Percentiles rank a stretch among this genome's conserved stretches.
phyloP scores from a whole-genome alignment of 53 echinoderm and acorn worm species.

The Paelopatides confundens region DNA sequence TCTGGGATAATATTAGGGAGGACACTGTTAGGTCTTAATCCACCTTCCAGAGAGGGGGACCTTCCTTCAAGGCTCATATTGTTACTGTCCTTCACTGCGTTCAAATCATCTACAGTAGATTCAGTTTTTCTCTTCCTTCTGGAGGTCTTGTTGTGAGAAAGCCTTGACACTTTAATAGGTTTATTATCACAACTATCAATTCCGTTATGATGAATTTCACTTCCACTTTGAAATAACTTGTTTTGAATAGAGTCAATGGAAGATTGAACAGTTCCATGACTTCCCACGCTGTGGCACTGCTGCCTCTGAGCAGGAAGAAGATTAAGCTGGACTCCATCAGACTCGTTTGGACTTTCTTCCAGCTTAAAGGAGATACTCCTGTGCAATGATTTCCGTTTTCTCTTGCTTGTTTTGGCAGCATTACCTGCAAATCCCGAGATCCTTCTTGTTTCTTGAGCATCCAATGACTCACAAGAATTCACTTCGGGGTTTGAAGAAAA shows the following conservation, averaged over 20 bases:
- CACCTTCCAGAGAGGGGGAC: neutral
- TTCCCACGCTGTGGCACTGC: neutral
- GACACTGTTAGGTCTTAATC: neutral
- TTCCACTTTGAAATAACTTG: neutral
- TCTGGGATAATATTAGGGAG: neutral
- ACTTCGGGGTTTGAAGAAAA: neutral
- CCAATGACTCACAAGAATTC: neutral
- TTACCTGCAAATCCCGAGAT: neutral
- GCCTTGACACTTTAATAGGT: neutral
- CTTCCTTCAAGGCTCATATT: neutral
- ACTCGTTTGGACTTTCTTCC: neutral
- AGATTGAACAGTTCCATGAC: neutral
- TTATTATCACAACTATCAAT: neutral
- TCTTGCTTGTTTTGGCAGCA: neutral
- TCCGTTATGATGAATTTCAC: neutral
- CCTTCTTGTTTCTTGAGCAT: neutral
- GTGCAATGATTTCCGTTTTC: neutral
- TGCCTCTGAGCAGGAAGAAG: neutral
- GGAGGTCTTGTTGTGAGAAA: neutral
- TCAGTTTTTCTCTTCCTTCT: neutral
- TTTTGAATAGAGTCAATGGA: neutral
- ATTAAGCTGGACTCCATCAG: neutral
- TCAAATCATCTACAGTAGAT: neutral
- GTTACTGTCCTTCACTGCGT: neutral
- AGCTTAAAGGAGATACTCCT: slow-evolving; percentile 17